These are phyloP conservation scores for Dasyurus viverrinus DNA, from an alignment of 2,113 vertebrate species.

Conservation along the genomic window DNA sequence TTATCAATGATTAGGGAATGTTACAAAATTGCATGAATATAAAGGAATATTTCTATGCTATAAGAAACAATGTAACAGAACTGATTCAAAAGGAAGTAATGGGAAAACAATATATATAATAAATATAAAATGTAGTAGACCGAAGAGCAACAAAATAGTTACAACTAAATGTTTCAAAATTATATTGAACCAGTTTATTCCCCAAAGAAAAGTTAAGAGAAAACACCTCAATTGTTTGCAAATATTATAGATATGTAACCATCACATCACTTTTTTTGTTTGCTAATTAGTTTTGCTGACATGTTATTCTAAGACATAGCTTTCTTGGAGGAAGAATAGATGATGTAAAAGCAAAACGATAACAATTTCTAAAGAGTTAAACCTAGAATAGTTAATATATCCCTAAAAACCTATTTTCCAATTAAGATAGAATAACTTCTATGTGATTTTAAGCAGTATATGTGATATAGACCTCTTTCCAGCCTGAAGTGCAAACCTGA, in stretches of 20 bases:
- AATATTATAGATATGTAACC: neutral
- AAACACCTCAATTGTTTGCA: neutral
- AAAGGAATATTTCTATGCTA: neutral
- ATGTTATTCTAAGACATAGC: neutral
- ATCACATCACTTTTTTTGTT: neutral
- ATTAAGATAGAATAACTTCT: neutral
- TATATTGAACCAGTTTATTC: neutral
- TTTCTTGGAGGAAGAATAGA: neutral
- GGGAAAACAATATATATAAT: neutral
- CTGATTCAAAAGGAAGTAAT: neutral
- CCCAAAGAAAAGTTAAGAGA: neutral
- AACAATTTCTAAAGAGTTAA: neutral
- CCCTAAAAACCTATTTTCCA: neutral
- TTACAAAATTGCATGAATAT: neutral
- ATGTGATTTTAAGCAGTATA: neutral
- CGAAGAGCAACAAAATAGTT: neutral
- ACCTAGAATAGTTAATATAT: neutral
- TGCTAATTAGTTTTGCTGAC: neutral
- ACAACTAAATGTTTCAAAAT: neutral
- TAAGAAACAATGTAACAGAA: neutral
- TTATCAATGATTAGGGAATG: neutral
- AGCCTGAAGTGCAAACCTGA: neutral
- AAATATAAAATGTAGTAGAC: neutral
- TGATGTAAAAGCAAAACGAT: neutral
- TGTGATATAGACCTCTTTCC: neutral